Base-by-base conservation (phyloP, 2,888 invertebrate species). In the Lathronympha strigana region DNA sequence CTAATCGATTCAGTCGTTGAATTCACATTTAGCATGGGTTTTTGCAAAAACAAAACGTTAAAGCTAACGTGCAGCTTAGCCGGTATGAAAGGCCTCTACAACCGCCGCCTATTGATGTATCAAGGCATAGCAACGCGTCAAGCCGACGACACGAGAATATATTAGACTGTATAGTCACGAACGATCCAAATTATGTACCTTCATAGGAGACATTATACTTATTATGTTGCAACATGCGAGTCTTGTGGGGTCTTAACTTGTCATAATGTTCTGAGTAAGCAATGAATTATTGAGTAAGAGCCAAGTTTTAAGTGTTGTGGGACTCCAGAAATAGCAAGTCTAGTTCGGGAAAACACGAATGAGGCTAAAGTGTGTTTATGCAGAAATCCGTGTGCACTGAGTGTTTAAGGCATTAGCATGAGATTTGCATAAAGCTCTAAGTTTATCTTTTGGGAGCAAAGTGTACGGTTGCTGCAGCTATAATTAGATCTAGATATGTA, bases 91-190 rank as follows among this genome's bases (percentile, higher is more conserved):
- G 45, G 54, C 53, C 45, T 63, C 63, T 60, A 51, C 51, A 21
- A 45, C 45, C 21, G 28, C 21, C 25, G 36, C 58, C 68, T 87
- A 88, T 88, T 78, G 89, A 89, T 84, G 80, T 88, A 88, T 85
- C 87, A 84, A 79, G 71, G 76, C 86, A 82, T 88, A 83, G 86
- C 87, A 83, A 87, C 87, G 81, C 75, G 79, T 77, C 75, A 71
- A 45, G 17, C 38, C 67, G 70, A 77, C 79, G 75, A 71, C 69
- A 67, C 67, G 68, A 70, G 86, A 83, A 88, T 88, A 87, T 84
- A 87, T 84, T 84, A 87, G 88, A 83, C 85, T 82, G 84, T 80
- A 74, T 71, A 84, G 89, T 87, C 89, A 89, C 90, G 89, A 86
- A 83, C 78, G 57, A 33, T 60, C 68, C 72, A 74, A 78, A 80